Conservation (phyloP, 2,113 vertebrate genomes). For the Crotophaga sulcirostris region DNA sequence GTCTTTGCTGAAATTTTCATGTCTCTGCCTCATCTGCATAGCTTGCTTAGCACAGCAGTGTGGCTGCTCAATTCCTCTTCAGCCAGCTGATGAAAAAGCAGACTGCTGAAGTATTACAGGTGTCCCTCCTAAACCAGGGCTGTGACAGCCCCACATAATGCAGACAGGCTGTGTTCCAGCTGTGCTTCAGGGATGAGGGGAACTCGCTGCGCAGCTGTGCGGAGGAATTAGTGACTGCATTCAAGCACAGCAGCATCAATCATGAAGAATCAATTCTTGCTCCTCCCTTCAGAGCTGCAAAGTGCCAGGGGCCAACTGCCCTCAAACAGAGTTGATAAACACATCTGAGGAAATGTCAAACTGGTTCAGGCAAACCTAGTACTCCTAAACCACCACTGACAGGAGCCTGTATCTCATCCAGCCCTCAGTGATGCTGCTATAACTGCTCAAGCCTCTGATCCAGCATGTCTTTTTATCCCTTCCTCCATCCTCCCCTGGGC, state of each 20-base stretch:
- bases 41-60: background rate
- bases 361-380: background rate
- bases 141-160: background rate
- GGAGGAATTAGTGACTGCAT: background rate
- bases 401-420: background rate
- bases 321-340: conserved; percentile 11
- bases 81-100: background rate
- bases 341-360: background rate
- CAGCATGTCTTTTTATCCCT: conserved; percentile 4
- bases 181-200: background rate
- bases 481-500: conserved; percentile 2
- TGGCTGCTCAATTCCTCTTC: background rate
- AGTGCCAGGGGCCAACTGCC: background rate
- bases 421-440: background rate
- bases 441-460: background rate
- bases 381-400: background rate
- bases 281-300: background rate
- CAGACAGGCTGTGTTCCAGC: background rate
- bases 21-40: background rate
- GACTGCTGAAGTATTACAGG: background rate
- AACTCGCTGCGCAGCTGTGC: background rate
- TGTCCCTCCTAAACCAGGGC: background rate
- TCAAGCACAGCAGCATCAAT: background rate
- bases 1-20: background rate
- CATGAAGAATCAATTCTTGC: conserved; percentile 11